Evolutionary conservation across 2,797 vertebrate species (phyloP).

Genomic region (Macroramphosus scolopax): DNA sequence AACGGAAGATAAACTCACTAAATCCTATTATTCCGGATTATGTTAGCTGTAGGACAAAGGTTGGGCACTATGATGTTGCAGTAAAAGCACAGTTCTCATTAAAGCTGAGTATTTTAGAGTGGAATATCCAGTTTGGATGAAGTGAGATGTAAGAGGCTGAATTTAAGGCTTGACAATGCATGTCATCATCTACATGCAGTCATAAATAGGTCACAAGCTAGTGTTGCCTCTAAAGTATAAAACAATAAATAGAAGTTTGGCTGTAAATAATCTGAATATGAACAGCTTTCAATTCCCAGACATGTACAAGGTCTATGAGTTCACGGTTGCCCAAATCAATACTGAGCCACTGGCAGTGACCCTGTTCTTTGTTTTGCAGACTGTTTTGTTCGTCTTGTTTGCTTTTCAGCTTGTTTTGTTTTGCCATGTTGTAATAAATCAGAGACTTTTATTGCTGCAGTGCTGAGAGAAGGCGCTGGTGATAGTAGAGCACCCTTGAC

Average conservation of each 20-base stretch:
- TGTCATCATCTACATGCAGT: slow-evolving; percentile 14
- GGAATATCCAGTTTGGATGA: slow-evolving; percentile 52
- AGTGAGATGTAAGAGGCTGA: slow-evolving; percentile 26
- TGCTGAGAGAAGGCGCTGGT: slow-evolving; percentile 56
- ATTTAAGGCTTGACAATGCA: slow-evolving; percentile 30
- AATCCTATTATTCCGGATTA: slow-evolving; percentile 38
- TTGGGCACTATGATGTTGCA: no score
- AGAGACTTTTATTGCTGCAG: slow-evolving; percentile 41
- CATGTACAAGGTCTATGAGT: background rate
- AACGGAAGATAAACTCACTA: no score
- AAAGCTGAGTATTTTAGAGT: slow-evolving; percentile 23
- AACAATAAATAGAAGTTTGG: no score
- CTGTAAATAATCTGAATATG: no score
- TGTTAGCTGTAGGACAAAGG: slow-evolving; percentile 12
- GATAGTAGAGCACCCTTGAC: slow-evolving; percentile 70
- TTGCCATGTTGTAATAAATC: slow-evolving; percentile 36
- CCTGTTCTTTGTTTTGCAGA: background rate
- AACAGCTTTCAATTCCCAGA: no score
- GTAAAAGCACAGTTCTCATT: no score
- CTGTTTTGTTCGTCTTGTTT: slow-evolving; percentile 23
- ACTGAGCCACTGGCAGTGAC: background rate
- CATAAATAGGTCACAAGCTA: slow-evolving; percentile 20
- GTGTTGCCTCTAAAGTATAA: background rate
- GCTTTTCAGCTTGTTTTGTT: slow-evolving; percentile 19
- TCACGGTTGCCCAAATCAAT: no score